These are phyloP conservation scores for Meteorus sp. DNA, from an alignment of 1,140 invertebrate species.

Conservation along the genomic window DNA sequence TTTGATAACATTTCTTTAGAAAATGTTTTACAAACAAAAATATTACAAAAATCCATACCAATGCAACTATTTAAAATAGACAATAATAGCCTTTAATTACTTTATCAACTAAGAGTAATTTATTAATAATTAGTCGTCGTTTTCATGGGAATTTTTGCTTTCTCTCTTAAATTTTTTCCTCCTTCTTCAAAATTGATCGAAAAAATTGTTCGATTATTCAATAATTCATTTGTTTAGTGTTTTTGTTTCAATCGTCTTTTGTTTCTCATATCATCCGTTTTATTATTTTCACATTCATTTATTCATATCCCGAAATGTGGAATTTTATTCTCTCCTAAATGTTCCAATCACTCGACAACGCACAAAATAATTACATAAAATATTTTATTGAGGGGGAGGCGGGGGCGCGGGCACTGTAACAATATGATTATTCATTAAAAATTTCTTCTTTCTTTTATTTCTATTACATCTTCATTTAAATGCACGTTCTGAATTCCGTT, in stretches of 20 bases:
- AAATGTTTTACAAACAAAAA: slow-evolving; percentile 21
- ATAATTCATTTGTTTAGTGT: too few species aligned
- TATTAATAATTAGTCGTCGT: slow-evolving; percentile 17
- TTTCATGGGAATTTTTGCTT: neutral
- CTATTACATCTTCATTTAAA: slow-evolving; percentile 37
- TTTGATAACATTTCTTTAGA: slow-evolving; percentile 23
- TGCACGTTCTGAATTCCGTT: slow-evolving; percentile 53
- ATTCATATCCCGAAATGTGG: too few species aligned
- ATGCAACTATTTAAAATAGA: slow-evolving; percentile 11
- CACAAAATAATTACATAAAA: too few species aligned
- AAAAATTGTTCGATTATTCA: too few species aligned
- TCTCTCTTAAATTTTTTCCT: neutral
- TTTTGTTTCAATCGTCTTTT: too few species aligned
- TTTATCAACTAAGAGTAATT: slow-evolving; percentile 21
- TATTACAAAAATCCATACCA: slow-evolving; percentile 15
- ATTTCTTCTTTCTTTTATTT: neutral
- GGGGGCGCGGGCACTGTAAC: too few species aligned
- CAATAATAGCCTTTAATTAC: slow-evolving; percentile 20
- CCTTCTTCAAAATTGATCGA: slow-evolving; percentile 1
- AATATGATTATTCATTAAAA: neutral
- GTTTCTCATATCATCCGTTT: too few species aligned
- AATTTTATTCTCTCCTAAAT: too few species aligned
- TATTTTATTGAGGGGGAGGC: too few species aligned
- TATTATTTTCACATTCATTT: too few species aligned
- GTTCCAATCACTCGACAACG: too few species aligned